Evolutionary conservation across 1,140 invertebrate species (phyloP), one percentile per base, ranked within the genome.

Genomic region (Drosophila obscura): DNA sequence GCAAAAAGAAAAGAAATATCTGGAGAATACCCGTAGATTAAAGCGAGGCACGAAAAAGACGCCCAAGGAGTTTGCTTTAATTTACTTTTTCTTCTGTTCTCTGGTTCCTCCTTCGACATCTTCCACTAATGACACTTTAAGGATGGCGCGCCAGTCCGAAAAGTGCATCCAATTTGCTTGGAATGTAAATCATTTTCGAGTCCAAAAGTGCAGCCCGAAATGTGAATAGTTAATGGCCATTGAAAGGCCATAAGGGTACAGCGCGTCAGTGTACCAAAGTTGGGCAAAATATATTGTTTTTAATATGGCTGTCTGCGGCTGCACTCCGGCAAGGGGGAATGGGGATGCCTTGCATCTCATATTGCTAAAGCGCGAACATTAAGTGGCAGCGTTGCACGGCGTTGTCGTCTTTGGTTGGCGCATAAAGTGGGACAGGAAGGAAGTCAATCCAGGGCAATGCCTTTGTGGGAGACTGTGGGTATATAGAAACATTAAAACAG

Each of bases 11-110:
- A 66, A 45, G 8, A 69, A 71, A 45, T 71, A 69, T 71, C 67
- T 58, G 60, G 58, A 73, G 45, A 77, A 62, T 45, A 80, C 31
- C 11, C 31, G 9, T 9, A 9, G 31, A 8, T 35, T 35, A 3
- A 8, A 35, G 31, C 8, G 31, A 35, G 28, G 28, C 28, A 71
- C 51, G 64, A 59, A 60, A 69, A 68, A 62, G 52, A 66, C 64
- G 83, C 83, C 82, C 44, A 73, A 82, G 83, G 82, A 82, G 75
- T 72, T 80, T 69, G 51, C 63, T 85, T 87, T 87, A 87, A 83
- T 77, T 88, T 73, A 69, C 83, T 73, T 88, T 79, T 68, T 62
- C 11, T 57, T 58, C 58, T 50, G 39, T 11, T 35, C 28, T 35
- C 7, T 31, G n/a, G 39, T 49, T 41, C 26, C 62, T 50, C 24